These are phyloP conservation scores for Polydrusus tereticollis DNA, from an alignment of 2,888 invertebrate species.

Conservation along the genomic window DNA sequence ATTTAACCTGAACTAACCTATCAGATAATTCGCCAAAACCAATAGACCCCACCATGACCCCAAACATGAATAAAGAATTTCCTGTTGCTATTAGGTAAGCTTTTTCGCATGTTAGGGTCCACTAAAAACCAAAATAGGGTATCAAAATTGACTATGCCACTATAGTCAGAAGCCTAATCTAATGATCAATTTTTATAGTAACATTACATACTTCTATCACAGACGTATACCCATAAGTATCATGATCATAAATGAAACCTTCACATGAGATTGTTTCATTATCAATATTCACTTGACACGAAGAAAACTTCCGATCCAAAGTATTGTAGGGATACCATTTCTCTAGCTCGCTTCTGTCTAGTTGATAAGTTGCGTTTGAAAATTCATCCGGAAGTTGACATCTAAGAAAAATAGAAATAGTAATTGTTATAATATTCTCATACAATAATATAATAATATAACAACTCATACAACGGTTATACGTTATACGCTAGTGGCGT, in stretches of 20 bases:
- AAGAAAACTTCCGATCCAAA: constrained; percentile 67
- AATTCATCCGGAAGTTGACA: constrained; percentile 74
- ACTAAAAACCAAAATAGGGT: constrained; percentile 69
- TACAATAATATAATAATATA: not conserved
- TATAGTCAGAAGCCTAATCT: too few species aligned
- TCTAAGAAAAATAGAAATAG: constrained; percentile 64
- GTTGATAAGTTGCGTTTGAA: constrained; percentile 67
- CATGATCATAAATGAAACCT: constrained; percentile 73
- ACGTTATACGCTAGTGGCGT: too few species aligned
- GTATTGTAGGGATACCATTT: constrained; percentile 71
- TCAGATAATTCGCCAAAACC: constrained; percentile 81
- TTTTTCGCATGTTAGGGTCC: constrained; percentile 77
- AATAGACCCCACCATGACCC: constrained; percentile 80
- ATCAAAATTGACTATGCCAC: too few species aligned
- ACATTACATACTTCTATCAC: constrained; percentile 72
- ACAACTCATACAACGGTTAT: too few species aligned
- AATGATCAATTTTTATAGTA: too few species aligned
- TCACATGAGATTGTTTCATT: constrained; percentile 67
- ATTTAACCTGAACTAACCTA: too few species aligned
- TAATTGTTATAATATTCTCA: too few species aligned
- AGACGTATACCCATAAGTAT: constrained; percentile 73
- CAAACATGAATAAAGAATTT: constrained; percentile 79
- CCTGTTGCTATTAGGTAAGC: constrained; percentile 75
- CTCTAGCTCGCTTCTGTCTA: constrained; percentile 67
- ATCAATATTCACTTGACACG: constrained; percentile 69